Conservation (phyloP, 2,888 invertebrate genomes). For the Andrena marginata region DNA sequence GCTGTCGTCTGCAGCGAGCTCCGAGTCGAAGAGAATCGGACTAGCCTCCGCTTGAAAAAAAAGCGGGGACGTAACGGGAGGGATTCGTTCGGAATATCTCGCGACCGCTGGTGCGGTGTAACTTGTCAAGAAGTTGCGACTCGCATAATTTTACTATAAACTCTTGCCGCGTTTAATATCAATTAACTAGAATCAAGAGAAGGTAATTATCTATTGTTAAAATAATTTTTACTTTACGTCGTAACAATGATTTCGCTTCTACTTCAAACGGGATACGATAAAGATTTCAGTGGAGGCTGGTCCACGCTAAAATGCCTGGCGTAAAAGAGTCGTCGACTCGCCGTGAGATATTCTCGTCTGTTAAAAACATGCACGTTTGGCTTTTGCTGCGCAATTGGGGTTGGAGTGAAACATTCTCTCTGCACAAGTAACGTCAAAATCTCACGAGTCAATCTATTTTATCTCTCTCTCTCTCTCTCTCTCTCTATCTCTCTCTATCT, state of each 20-base stretch:
- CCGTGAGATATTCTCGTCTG: conserved; percentile 71
- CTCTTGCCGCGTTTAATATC: background rate
- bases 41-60: conserved; percentile 69
- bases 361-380: conserved; percentile 80
- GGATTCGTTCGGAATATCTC: conserved; percentile 32
- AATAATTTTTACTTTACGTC: too few species aligned
- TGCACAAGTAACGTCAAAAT: conserved; percentile 71
- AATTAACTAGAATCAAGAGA: background rate
- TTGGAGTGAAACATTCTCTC: conserved; percentile 77
- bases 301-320: conserved; percentile 61
- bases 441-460: conserved; percentile 70
- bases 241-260: background rate
- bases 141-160: conserved; percentile 1
- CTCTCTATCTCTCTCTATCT: conserved; percentile 33
- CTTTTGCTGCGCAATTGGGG: conserved; percentile 79
- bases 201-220: conserved; percentile 2
- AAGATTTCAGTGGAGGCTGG: conserved; percentile 67
- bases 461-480: conserved; percentile 30
- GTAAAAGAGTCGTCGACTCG: conserved; percentile 78
- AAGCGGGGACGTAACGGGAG: conserved; percentile 33
- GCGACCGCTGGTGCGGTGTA: conserved; percentile 14
- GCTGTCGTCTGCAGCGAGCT: conserved; percentile 89
- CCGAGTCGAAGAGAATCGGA: conserved; percentile 75
- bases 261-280: background rate
- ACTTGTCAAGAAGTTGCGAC: conserved; percentile 1